Conservation (phyloP, 2,888 invertebrate genomes). For the Arrhopalites spinosus region DNA sequence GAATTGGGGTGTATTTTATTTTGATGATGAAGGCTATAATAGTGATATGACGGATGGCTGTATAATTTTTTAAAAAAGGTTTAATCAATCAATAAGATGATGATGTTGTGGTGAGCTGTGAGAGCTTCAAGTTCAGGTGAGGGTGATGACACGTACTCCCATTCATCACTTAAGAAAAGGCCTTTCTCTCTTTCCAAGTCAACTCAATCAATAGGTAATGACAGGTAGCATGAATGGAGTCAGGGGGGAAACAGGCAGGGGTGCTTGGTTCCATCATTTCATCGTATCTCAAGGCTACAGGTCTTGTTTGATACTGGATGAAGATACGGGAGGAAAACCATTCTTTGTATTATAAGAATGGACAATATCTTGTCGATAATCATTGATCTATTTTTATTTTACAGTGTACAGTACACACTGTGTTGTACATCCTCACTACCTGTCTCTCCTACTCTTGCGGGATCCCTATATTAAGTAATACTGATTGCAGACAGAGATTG, state of each 20-base stretch:
- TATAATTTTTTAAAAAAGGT: no score
- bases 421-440: no score
- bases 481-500: no score
- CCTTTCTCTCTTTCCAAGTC: neutral
- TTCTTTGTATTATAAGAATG: neutral
- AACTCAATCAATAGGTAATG: slow-evolving; percentile 21
- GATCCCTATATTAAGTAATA: no score
- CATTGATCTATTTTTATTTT: slow-evolving; percentile 1
- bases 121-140: slow-evolving; percentile 25
- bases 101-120: neutral
- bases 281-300: neutral
- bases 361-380: neutral
- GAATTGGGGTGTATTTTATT: neutral
- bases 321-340: neutral
- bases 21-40: neutral
- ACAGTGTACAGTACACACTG: no score
- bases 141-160: slow-evolving; percentile 20
- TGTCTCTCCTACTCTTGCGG: no score
- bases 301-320: neutral
- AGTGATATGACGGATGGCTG: neutral
- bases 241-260: no score
- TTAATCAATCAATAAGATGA: neutral
- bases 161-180: neutral
- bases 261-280: no score
- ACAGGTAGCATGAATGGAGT: slow-evolving; percentile 12